Evolutionary conservation across 2,888 invertebrate genomes (phyloP), one percentile per base, ranked within the genome.

Genomic region (Malthinus flaveolus): DNA sequence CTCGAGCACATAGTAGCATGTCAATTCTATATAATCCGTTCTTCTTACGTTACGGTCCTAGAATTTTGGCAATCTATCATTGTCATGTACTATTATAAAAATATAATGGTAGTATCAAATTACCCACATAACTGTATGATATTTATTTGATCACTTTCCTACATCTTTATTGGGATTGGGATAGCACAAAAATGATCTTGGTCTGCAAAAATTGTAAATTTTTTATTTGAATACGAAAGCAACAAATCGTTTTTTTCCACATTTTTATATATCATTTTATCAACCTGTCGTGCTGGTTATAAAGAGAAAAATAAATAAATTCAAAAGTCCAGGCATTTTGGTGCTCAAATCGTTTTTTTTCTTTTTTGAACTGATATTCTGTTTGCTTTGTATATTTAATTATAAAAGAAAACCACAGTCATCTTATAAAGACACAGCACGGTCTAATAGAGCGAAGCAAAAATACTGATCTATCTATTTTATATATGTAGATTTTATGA

Each of bases 31-130:
- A 42, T 42, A n/a, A 42, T 42, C 15, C 11, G 13, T 23, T 42
- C 39, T 9, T 42, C 23, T 13, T 42, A 42, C 39, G 39, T 42
- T 42, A 15, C 39, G 39, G 13, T 42, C 13, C 23, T 23, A 42
- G 15, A 42, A 42, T 42, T 42, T 42, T 23, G 23, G 39, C 39
- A 42, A 52, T 52, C 52, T 31, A 52, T 52, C 52, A 52, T 46
- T 46, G 52, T 52, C 52, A 52, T 36, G n/a, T 35, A 46, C 12
- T 46, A 52, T 52, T 52, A 45, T 52, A 46, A 45, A 46, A 52
- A 44, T 46, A 52, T 52, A 52, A 52, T 52, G 52, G 52, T 45
- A 36, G 52, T 52, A 52, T 52, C 46, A 45, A 44, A 52, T 52
- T 52, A 52, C 52, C 42, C 15, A 46, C 52, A 42, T 37, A 46